Evolutionary conservation across 2,888 invertebrate genomes (phyloP), one percentile per base, ranked within the genome.

Genomic region (Sarcophaga carnaria): DNA sequence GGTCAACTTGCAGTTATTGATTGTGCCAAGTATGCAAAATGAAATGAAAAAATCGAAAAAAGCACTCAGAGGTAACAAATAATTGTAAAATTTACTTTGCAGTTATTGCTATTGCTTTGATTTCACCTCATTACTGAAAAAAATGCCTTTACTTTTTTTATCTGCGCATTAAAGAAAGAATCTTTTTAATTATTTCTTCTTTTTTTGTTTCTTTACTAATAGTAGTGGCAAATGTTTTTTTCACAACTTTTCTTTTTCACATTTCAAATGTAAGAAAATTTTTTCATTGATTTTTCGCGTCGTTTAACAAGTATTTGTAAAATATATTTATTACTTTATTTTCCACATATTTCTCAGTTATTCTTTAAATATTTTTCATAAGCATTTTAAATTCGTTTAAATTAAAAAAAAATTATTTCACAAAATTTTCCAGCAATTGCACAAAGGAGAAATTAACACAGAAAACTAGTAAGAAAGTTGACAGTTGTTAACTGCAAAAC

Each of bases 21-120:
- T 86, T 86, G 83, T 86, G 86, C 86, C 86, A 86, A 86, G 86
- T 86, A 79, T 86, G 85, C 86, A 86, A 86, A 85, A 85, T 47
- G 25, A 75, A 71, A 62, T 66, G 45, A 20, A 12, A 75, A 47
- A 77, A 63, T 14, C 14, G 54, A 14, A 82, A 85, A 75, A 83
- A 72, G 62, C 64, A 59, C n/a, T 66, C n/a, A 17, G 12, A 76
- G 22, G 63, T 64, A 84, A 71, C 12, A 54, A 79, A 76, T 66
- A 75, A 84, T 84, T 71, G 54, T 76, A 74, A 79, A 72, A 62
- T 83, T 69, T 83, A 76, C 54, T 80, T 67, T 64, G 37, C 37
- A 37, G 37, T 66, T 71, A 70, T 64, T 70, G 63, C 60, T 76
- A 80, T 71, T 84, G 80, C 71, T 69, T 80, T 10, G 27, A 45